Base-by-base conservation (phyloP, 2,888 invertebrate species). In the Nycteola revayana region DNA sequence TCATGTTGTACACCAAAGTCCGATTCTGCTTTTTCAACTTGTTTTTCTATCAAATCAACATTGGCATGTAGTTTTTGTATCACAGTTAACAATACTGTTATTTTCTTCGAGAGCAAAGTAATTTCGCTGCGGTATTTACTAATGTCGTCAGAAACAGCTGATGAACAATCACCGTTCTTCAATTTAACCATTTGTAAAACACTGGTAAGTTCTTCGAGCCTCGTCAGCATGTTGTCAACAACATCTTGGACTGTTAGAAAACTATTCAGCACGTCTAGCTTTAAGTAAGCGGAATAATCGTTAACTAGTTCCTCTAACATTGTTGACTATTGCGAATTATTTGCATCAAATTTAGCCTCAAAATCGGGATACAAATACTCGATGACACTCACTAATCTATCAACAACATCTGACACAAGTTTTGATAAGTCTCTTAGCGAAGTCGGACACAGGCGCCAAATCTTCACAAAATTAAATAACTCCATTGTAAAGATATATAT, bases 201-300 rank as follows among this genome's bases (percentile, higher is more conserved):
- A 49, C 91, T 91, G 46, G 92, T 90, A 44, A 92, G 85, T 66
- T 93, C 93, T 69, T 93, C 93, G 10, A 93, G 75, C 40, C 93
- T 82, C 0, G 92, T 91, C 29, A 93, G 66, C 91, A 93, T 92
- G 59, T 92, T 92, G 49, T 93, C 93, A 25, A 93, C 90, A 36
- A 90, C 90, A 61, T 90, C 90, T 69, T 91, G 91, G 10, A 93
- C 87, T 1, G 90, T 91, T 68, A 88, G 85, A 54, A 91, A 90
- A 60, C 90, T 90, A 61, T 79, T 87, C 6, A 82, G 66, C 25
- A 91, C 69, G 66, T 91, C 90, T 26, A 89, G 66, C 53, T 90
- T 90, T 36, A 92, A 71, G 51, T 90, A 90, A 39, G 84, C 82
- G 11, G 90, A 75, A 66, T 92, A 92, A 57, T 91, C 90, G 33